Evolutionary conservation across 2,888 invertebrate species (phyloP).

Genomic region (Crossocerus cetratus): DNA sequence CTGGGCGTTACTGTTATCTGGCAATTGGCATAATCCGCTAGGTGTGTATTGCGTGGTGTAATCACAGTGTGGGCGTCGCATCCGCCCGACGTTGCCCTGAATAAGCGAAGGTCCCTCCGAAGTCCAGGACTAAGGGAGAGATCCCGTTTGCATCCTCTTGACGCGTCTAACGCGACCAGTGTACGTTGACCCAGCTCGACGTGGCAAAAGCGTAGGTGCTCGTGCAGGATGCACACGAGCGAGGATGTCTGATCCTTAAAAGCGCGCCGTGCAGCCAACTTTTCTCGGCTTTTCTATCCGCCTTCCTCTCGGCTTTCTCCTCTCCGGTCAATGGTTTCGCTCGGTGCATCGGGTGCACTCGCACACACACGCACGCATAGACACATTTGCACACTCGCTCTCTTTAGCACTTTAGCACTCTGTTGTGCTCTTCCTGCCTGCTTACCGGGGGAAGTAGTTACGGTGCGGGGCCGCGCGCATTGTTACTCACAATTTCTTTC

Average conservation of each 20-base stretch:
- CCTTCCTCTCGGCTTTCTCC: neutral
- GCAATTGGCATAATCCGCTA: no score
- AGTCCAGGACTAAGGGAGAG: no score
- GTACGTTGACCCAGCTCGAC: conserved; percentile 44
- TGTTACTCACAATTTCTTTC: conserved; percentile 62
- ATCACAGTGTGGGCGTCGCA: no score
- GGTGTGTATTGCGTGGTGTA: no score
- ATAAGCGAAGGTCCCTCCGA: no score
- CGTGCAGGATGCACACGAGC: conserved; percentile 35
- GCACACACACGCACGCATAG: no score
- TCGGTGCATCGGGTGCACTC: neutral
- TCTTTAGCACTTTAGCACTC: conserved; percentile 7
- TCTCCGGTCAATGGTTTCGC: neutral
- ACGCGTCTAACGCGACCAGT: conserved; percentile 10
- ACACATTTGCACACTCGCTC: neutral
- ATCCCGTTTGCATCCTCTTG: conserved; percentile 8
- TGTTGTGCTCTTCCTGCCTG: neutral
- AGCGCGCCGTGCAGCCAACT: conserved; percentile 23
- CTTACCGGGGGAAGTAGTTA: conserved; percentile 56
- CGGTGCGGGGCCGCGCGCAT: conserved; percentile 45
- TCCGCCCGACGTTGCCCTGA: no score
- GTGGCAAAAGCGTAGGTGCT: conserved; percentile 28
- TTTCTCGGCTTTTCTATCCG: conserved; percentile 21
- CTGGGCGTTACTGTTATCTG: no score
- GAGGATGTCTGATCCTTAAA: conserved; percentile 32